Base-by-base conservation (phyloP, 1,140 invertebrate species). In the Apis cerana region DNA sequence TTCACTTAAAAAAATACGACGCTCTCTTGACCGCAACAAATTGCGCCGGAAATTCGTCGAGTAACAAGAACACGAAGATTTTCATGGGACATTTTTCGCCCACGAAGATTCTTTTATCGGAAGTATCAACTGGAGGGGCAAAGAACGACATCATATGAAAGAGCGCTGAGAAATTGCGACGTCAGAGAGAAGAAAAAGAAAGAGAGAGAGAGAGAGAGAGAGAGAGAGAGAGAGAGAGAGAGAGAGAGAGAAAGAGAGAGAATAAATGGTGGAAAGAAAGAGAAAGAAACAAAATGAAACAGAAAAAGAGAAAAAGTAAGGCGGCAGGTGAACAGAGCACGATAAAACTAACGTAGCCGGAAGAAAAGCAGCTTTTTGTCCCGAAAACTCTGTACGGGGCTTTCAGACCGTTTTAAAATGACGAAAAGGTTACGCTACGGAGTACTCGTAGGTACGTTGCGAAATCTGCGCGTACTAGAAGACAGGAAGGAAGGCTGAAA, bases 351-450 rank as follows among this genome's bases (percentile, higher is more conserved):
- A 84, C 83, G 83, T 70, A 82, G 74, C 71, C 67, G 83, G 74
- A 75, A 85, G 84, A 85, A 84, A 81, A 81, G 77, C 80, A 71
- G 76, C 80, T 88, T 88, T 88, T 88, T 88, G 83, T 80, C 64
- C 83, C 76, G 61, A 88, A 88, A 85, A 88, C 83, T 88, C 80
- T 54, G 67, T 61, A 48, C 78, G 17, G 33, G 71, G 80, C 83
- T 88, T 85, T 88, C 76, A 88, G 77, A 65, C 65, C 67, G 80
- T 75, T 88, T 85, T 85, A 85, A 88, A 88, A 88, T 81, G 84
- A 87, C 77, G 84, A 85, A 82, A 80, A 88, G 84, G 83, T 85
- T 88, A 88, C 84, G 86, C 61, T 81, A 74, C 86, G 83, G 79
- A 88, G 83, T 83, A 88, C 86, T 85, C 85, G 80, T 64, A 75